Base-by-base conservation (phyloP, 2,113 vertebrate species). In the Pseudolaguvia tuberculata region DNA sequence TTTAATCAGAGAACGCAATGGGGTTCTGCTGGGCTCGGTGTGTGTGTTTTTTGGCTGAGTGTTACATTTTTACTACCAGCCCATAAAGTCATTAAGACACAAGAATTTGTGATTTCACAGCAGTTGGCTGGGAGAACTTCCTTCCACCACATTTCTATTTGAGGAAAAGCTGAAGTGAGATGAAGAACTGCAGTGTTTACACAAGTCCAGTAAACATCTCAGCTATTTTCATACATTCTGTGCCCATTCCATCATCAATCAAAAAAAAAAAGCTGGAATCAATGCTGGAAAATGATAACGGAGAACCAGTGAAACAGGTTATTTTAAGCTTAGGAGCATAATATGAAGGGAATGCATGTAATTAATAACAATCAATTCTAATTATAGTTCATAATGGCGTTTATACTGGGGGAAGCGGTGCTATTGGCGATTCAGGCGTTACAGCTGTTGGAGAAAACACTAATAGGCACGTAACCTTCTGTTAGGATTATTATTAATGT, bases 191-290 rank as follows among this genome's bases (percentile, higher is more conserved):
- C 53, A 35, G 45, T 80, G 82, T 82, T 82, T 76, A 80, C 78
- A 74, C 76, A 80, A 75, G 39, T 35, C 68, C 66, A 25, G 80
- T 42, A 80, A 82, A 73, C 68, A 84, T 82, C 79, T 42, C 39
- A 78, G 56, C 48, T 82, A 84, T 84, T 80, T 72, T 62, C 73
- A 66, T 69, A 62, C 78, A 80, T 80, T 80, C 77, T 56, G n/a
- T 47, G 35, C 67, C 74, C 20, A 72, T 84, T 76, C 70, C 39
- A 74, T 79, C 80, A 80, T 39, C 56, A 29, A 20, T 9, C 68
- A 76, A 74, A 80, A 76, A 74, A 80, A 76, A 58, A 72, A 70
- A 27, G 20, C 55, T 17, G n/a, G n/a, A n/a, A n/a, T 66, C 58
- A 42, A 35, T 20, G 58, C 35, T 42, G 63, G 76, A 71, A 61